Conservation (phyloP, 37 sponge, comb jelly and placozoan species). For the Theonella swinhoei region DNA sequence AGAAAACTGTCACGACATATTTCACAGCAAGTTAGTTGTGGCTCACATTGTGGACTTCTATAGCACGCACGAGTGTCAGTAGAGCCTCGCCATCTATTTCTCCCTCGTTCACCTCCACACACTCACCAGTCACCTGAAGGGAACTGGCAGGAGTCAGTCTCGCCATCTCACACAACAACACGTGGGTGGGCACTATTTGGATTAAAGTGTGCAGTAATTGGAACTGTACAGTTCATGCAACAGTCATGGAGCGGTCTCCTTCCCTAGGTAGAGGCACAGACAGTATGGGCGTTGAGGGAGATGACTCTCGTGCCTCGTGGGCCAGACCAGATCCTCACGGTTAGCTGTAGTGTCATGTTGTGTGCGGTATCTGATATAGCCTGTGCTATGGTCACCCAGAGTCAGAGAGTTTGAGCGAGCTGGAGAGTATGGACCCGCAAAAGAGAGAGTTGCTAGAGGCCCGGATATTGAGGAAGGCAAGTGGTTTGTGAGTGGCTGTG, state of each 20-base stretch:
- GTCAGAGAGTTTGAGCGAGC: constrained; percentile 12
- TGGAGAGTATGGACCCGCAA: constrained; percentile 78
- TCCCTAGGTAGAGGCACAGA: neutral
- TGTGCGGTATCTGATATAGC: neutral
- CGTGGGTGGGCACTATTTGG: constrained; percentile 6
- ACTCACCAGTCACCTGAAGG: neutral
- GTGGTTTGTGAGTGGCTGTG: neutral
- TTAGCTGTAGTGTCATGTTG: neutral
- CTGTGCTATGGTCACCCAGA: neutral
- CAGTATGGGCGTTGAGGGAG: constrained; percentile 17
- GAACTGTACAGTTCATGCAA: neutral
- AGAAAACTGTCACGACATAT: neutral
- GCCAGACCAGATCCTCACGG: neutral
- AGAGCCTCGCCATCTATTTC: constrained; percentile 1
- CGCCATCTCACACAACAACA: neutral
- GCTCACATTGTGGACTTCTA: constrained; percentile 15
- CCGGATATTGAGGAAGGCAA: constrained; percentile 60
- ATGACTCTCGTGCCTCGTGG: constrained; percentile 26
- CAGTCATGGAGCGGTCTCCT: neutral
- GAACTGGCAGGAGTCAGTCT: neutral
- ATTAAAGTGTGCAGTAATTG: neutral
- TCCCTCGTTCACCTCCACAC: constrained; percentile 15
- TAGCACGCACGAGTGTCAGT: neutral
- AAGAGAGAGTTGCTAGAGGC: constrained; percentile 87
- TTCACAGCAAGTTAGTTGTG: neutral